phyloP scores from a whole-genome alignment of 2,888 invertebrate genomes.

The Xanthorhoe designata region DNA sequence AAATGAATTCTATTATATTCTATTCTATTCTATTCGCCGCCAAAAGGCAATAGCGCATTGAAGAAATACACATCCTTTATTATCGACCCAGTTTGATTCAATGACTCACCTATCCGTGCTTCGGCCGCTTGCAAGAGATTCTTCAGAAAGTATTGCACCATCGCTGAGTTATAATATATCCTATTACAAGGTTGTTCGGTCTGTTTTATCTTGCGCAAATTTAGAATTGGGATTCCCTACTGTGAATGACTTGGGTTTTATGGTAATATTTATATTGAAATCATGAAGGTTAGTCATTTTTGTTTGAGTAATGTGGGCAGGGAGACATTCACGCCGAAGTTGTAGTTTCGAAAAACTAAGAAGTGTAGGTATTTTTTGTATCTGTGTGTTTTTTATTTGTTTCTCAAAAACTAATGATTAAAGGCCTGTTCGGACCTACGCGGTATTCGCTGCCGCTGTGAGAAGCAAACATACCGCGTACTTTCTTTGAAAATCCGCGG shows the following conservation, averaged over 20 bases:
- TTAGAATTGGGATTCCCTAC: slow-evolving; percentile 11
- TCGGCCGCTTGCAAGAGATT: slow-evolving; percentile 27
- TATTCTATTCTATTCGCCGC: too few relatives aligned
- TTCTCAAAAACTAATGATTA: too few relatives aligned
- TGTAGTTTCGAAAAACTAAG: too few relatives aligned
- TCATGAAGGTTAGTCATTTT: not conserved
- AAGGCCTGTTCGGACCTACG: too few relatives aligned
- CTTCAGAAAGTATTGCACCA: slow-evolving; percentile 13
- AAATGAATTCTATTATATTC: too few relatives aligned
- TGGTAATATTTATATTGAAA: slow-evolving; percentile 5
- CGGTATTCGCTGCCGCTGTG: too few relatives aligned
- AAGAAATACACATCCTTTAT: not conserved
- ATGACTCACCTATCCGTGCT: slow-evolving; percentile 42
- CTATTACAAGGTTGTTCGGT: slow-evolving; percentile 15
- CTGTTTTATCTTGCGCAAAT: slow-evolving; percentile 19
- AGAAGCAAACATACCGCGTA: too few relatives aligned
- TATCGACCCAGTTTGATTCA: slow-evolving; percentile 27
- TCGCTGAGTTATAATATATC: slow-evolving; percentile 15
- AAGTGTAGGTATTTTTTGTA: too few relatives aligned
- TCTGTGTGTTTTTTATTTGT: too few relatives aligned
- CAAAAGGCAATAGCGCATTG: too few relatives aligned
- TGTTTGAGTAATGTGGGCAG: not conserved
- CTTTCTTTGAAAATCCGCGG: too few relatives aligned
- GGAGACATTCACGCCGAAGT: not conserved
- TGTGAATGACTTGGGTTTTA: slow-evolving; percentile 9